phyloP scores from a whole-genome alignment of 1,140 invertebrate species.

The Cherax quadricarinatus region DNA sequence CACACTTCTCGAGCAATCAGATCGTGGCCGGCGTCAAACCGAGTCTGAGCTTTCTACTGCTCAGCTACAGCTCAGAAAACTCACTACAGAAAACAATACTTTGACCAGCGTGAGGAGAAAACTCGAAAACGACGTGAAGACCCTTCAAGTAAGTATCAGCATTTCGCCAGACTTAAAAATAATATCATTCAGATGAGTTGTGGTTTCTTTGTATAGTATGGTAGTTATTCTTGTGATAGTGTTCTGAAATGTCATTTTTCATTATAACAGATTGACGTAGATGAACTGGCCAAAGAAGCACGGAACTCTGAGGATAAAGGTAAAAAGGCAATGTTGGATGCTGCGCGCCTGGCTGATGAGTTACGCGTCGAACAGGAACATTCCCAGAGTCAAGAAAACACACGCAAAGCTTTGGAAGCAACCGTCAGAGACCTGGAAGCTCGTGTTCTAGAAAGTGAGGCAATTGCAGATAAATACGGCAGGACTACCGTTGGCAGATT shows the following conservation, averaged over 20 bases:
- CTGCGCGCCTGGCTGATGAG: slow-evolving; percentile 50
- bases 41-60: slow-evolving; percentile 81
- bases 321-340: slow-evolving; percentile 62
- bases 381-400: slow-evolving; percentile 49
- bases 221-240: background rate
- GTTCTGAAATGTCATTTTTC: background rate
- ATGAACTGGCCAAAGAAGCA: slow-evolving; percentile 45
- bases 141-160: slow-evolving; percentile 26
- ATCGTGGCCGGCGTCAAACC: slow-evolving; percentile 75
- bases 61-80: slow-evolving; percentile 80
- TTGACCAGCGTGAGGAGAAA: slow-evolving; percentile 40
- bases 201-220: background rate
- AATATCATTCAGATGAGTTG: background rate
- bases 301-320: slow-evolving; percentile 58
- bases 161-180: background rate
- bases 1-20: slow-evolving; percentile 53
- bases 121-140: slow-evolving; percentile 35
- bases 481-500: slow-evolving; percentile 64
- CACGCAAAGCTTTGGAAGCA: slow-evolving; percentile 47
- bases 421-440: slow-evolving; percentile 43
- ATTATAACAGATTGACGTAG: slow-evolving; percentile 33
- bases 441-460: slow-evolving; percentile 37
- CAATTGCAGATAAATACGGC: slow-evolving; percentile 36
- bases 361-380: slow-evolving; percentile 52
- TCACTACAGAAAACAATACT: slow-evolving; percentile 13